phyloP scores from a whole-genome alignment of 2,113 vertebrate species.

The Charina bottae region DNA sequence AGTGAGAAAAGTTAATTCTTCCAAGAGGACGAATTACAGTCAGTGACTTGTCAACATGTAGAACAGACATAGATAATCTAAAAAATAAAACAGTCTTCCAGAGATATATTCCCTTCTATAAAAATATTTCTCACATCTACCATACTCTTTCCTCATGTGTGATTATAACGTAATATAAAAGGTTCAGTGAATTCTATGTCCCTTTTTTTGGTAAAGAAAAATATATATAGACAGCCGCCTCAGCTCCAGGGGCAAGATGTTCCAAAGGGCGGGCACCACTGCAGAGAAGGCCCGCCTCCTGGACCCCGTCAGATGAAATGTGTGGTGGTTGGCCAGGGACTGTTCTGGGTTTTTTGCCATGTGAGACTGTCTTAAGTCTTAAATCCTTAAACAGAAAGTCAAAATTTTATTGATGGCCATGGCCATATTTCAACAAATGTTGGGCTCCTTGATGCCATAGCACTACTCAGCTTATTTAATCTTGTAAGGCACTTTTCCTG shows the following conservation, averaged over 20 bases:
- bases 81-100: not conserved
- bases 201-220: not conserved
- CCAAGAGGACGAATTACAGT: not conserved
- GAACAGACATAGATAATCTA: not conserved
- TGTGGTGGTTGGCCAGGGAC: not conserved
- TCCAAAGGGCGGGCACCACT: too few relatives aligned
- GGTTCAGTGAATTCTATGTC: not conserved
- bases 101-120: not conserved
- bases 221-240: too few relatives aligned
- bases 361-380: not conserved
- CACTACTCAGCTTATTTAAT: not conserved
- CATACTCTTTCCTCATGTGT: not conserved
- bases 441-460: not conserved
- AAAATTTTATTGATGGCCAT: not conserved
- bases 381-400: not conserved
- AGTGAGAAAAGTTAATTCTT: conserved; percentile 43
- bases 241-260: too few relatives aligned
- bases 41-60: not conserved
- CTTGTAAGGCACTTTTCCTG: not conserved
- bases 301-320: too few relatives aligned
- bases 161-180: not conserved
- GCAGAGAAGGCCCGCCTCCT: too few relatives aligned
- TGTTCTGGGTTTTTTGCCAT: not conserved
- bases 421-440: not conserved
- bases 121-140: not conserved